Percentiles rank a stretch among this genome's conserved stretches.
These are phyloP conservation scores for Ormyrus labotus DNA, from an alignment of 2,888 invertebrate species.

Conservation along the genomic window DNA sequence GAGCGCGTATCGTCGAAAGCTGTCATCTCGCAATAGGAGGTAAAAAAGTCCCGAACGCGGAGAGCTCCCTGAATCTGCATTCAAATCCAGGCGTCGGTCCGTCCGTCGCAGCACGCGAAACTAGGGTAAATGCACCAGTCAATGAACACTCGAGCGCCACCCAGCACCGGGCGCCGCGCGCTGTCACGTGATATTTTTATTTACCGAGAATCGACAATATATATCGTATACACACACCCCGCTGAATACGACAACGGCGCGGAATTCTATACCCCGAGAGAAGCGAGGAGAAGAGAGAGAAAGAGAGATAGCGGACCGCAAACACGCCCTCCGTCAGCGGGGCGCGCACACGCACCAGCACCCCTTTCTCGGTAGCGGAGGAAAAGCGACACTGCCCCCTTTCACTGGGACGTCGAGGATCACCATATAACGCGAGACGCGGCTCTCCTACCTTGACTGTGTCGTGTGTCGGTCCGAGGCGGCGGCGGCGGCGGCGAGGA, in stretches of 20 bases:
- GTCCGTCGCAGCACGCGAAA: background rate
- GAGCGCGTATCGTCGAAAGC: too few relatives aligned
- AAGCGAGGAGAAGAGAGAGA: too few relatives aligned
- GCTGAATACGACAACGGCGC: background rate
- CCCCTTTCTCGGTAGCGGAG: too few relatives aligned
- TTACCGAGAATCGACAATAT: too few relatives aligned
- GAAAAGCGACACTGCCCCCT: too few relatives aligned
- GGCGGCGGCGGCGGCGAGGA: too few relatives aligned
- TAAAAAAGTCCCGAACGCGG: background rate
- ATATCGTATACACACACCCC: background rate
- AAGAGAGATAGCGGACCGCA: too few relatives aligned
- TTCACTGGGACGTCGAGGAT: background rate
- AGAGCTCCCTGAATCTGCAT: background rate
- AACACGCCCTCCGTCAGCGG: too few relatives aligned
- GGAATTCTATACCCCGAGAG: background rate
- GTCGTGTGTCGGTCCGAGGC: too few relatives aligned
- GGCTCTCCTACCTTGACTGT: background rate
- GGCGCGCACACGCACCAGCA: too few relatives aligned
- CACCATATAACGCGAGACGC: background rate
- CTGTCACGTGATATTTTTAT: background rate
- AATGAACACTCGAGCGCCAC: conserved; percentile 15
- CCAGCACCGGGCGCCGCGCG: background rate
- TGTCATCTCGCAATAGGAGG: too few relatives aligned
- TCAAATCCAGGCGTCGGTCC: background rate
- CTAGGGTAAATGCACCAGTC: conserved; percentile 33